phyloP scores from a whole-genome alignment of 2,113 vertebrate species.

The Rhombomys opimus region DNA sequence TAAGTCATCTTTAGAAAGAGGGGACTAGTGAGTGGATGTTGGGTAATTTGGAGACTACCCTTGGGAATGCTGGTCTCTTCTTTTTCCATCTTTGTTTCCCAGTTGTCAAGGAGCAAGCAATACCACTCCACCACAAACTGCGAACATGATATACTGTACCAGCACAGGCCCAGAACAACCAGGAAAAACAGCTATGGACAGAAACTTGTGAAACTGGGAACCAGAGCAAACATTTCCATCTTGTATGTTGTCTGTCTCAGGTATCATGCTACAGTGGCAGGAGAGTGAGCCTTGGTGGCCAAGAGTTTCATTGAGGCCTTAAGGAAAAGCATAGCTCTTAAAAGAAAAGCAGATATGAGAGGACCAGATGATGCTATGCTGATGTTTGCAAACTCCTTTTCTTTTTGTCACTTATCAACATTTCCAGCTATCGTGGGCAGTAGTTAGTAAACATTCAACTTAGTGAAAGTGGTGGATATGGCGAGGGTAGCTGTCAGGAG shows the following conservation, averaged over 20 bases:
- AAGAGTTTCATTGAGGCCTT: not conserved
- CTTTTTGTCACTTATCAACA: not conserved
- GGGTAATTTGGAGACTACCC: not conserved
- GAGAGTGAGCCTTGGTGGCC: not conserved
- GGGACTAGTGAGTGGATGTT: not conserved
- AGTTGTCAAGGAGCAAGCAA: not conserved
- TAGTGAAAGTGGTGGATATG: not conserved
- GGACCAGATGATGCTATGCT: fast-evolving
- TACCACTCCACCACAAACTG: not conserved
- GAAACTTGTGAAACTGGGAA: not conserved
- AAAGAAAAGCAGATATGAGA: not conserved
- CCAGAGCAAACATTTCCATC: not conserved
- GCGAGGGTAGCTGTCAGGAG: not conserved
- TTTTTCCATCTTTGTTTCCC: not conserved
- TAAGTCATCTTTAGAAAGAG: no score
- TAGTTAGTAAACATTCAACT: not conserved
- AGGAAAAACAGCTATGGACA: no score
- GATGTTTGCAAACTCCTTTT: not conserved
- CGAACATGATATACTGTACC: not conserved
- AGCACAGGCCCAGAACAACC: not conserved
- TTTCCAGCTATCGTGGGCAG: not conserved
- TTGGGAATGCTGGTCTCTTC: not conserved
- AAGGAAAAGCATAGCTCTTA: not conserved
- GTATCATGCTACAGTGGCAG: not conserved
- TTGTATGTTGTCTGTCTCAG: not conserved